Conservation (phyloP, 1,140 invertebrate species). For the Trichonephila clavata region DNA sequence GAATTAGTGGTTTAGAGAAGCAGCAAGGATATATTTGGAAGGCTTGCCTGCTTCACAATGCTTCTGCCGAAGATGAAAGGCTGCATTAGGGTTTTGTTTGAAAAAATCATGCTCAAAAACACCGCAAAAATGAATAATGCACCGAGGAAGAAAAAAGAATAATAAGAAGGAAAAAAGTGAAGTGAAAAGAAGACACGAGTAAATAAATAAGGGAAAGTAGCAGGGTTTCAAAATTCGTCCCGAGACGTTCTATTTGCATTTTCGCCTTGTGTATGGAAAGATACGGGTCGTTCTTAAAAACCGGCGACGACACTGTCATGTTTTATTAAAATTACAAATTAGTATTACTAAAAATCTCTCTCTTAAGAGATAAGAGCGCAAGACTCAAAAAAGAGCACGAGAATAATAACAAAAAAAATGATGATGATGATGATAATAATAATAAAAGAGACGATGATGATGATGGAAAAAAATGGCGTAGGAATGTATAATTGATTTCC, state of each 20-base stretch:
- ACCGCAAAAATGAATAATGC: conserved; percentile 71
- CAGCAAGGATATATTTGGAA: conserved; percentile 20
- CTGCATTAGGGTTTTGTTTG: conserved; percentile 56
- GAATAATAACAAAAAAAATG: conserved; percentile 8
- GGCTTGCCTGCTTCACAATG: neutral
- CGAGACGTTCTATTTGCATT: conserved; percentile 70
- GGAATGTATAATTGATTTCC: conserved; percentile 77
- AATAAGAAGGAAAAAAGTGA: neutral
- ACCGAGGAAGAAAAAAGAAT: conserved; percentile 35
- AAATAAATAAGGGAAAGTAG: conserved; percentile 61
- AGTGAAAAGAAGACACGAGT: neutral
- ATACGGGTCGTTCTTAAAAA: conserved; percentile 56
- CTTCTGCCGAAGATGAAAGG: conserved; percentile 21
- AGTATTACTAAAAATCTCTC: conserved; percentile 75
- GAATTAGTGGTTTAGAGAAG: conserved; percentile 62
- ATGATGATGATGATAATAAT: neutral
- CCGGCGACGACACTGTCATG: conserved; percentile 68
- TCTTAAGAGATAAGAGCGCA: conserved; percentile 52
- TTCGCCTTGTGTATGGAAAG: neutral
- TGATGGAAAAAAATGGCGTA: conserved; percentile 46
- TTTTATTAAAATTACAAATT: conserved; percentile 77
- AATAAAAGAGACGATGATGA: neutral
- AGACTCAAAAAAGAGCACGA: neutral
- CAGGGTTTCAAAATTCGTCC: conserved; percentile 54
- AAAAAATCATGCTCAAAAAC: conserved; percentile 64